Evolutionary conservation across 2,113 vertebrate species (phyloP), one percentile per base, ranked within the genome.

Genomic region (Protomyctophum bolini): DNA sequence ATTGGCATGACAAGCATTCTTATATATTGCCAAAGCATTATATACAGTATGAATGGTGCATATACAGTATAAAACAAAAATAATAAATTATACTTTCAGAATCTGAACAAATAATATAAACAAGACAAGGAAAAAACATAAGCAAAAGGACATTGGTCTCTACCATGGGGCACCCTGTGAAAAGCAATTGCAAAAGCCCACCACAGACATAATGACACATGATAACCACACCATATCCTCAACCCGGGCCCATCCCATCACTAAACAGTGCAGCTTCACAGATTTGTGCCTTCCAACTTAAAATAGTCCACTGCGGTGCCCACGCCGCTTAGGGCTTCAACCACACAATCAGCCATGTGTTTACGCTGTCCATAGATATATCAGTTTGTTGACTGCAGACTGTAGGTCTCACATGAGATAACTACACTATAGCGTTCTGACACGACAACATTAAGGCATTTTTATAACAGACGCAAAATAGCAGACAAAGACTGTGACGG

Each of bases 331-430:
- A 49, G 12, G 29, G 65, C 50, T 59, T 50, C 51, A 77, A 85
- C 84, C 83, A 65, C 83, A 83, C 66, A 70, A 54, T 55, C 72
- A 58, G 56, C 58, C 51, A 66, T 58, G 46, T 77, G 75, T 76
- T 68, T 63, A 10, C 7, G 74, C 3, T 12, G 60, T 58, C 46
- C 41, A 67, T 11, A 76, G 79, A 12, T 8, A 12, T 8, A 29
- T 41, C n/a, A 11, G n/a, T 72, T 73, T 78, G 45, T 62, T 73
- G 60, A 76, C 62, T 72, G 55, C n/a, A n/a, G n/a, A n/a, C n/a
- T 59, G 46, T 12, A 45, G 50, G 52, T 72, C 29, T 75, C 59
- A 15, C n/a, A 56, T 51, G 51, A 77, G 66, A 56, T 74, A 69
- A 69, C 54, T 28, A 63, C n/a, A 41, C 10, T 0, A 66, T 0